Evolutionary conservation across 35 echinoderm and acorn worm species (phyloP), one percentile per base, ranked within the genome.

Genomic region (Ophioderma brevispina): DNA sequence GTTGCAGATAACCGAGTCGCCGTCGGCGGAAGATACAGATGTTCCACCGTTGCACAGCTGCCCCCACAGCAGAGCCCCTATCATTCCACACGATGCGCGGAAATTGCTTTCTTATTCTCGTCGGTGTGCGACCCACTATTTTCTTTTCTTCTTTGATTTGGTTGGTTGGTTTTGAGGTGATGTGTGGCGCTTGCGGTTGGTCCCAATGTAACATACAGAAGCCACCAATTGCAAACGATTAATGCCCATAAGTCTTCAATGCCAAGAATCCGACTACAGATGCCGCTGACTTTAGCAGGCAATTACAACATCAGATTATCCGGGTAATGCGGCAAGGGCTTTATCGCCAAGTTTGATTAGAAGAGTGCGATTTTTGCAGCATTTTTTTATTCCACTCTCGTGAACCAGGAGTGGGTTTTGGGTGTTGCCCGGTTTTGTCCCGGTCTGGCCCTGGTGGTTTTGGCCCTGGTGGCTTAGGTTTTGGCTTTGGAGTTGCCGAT

Each of bases 271-370:
- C 59, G n/a, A 70, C 59, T 25, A 25, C 59, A 25, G 59, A 25
- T 70, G 59, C 59, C 4, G 59, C 59, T 6, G 59, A 25, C n/a
- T 70, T 70, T 25, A 70, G 28, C 59, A 70, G 59, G 28, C 10
- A 70, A 70, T 70, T 70, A 70, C 59, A 13, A 25, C 59, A 25
- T 25, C 59, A 70, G n/a, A 15, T 70, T 15, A 15, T 1, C 59
- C 59, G 59, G 59, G 59, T 3, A 70, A 30, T 25, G 59, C 15
- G n/a, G 28, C 28, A 70, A 70, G 59, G 28, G 59, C 59, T 30
- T 70, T 70, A 70, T 70, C 59, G 1, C 59, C 59, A 70, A 70
- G 59, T 70, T 70, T 70, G 59, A 70, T 70, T 70, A 70, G 28
- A 25, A 70, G 28, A 70, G 10, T 70, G 59, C 28, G 15, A 70